Percentiles rank a stretch among this genome's conserved stretches.
Conservation (phyloP, 2,113 vertebrate genomes). For the Tyto alba region DNA sequence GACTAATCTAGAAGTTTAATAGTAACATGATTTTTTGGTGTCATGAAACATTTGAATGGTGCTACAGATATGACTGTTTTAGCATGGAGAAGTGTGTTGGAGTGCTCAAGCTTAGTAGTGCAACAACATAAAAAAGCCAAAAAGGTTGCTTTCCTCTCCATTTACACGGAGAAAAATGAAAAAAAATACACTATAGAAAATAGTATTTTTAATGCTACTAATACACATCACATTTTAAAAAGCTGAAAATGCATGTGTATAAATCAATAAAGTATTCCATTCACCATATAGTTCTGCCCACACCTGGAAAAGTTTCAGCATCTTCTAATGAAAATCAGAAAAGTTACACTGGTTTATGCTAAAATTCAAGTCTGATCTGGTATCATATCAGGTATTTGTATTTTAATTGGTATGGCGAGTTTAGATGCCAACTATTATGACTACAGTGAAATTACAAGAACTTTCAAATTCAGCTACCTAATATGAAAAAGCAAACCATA, state of each 20-base stretch:
- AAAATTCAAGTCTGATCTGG: background rate
- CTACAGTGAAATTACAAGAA: background rate
- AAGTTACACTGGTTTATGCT: background rate
- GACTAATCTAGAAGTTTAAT: background rate
- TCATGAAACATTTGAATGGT: background rate
- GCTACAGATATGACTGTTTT: background rate
- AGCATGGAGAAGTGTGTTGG: background rate
- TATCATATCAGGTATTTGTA: background rate
- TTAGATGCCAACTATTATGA: background rate
- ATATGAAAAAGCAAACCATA: background rate
- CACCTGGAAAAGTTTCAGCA: rapidly evolving
- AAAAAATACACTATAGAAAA: background rate
- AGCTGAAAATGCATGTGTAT: background rate
- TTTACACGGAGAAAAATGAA: background rate
- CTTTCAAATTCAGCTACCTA: background rate
- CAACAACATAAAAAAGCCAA: background rate
- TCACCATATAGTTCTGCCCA: background rate
- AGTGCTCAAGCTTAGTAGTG: background rate
- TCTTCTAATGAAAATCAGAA: background rate
- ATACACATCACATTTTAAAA: background rate
- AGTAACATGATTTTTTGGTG: background rate
- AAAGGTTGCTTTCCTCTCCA: background rate
- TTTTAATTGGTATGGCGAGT: background rate
- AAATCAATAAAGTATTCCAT: background rate
- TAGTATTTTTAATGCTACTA: background rate